Evolutionary conservation across 2,888 invertebrate genomes (phyloP).

Genomic region (Mythimna albipuncta): DNA sequence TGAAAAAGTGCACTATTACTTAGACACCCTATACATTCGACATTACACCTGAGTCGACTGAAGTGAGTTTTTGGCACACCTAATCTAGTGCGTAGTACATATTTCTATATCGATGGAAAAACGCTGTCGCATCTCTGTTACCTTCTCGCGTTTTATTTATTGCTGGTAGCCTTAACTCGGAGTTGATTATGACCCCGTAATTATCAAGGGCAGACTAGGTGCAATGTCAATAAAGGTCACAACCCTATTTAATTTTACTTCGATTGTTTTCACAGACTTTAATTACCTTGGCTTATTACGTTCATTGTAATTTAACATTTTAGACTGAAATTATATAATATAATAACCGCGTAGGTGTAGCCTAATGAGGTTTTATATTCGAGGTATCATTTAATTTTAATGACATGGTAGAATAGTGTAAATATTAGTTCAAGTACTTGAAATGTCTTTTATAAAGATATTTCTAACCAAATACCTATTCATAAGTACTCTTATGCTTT

Average conservation of each 20-base stretch:
- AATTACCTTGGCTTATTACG: constrained; percentile 10
- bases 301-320: constrained; percentile 11
- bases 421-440: too few relatives aligned
- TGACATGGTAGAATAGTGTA: too few relatives aligned
- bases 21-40: too few relatives aligned
- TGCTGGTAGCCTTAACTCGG: not conserved
- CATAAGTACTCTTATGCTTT: too few relatives aligned
- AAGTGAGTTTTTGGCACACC: too few relatives aligned
- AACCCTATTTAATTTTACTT: not conserved
- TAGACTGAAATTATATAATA: not conserved
- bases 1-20: too few relatives aligned
- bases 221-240: constrained; percentile 9
- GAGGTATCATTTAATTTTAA: not conserved
- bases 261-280: constrained; percentile 19
- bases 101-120: not conserved
- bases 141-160: not conserved
- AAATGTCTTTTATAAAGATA: not conserved
- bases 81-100: too few relatives aligned
- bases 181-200: not conserved
- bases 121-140: not conserved
- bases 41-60: too few relatives aligned
- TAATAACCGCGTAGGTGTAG: not conserved
- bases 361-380: not conserved
- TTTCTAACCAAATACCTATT: too few relatives aligned
- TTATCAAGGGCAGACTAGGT: not conserved